These are phyloP conservation scores for Antheraea assamensis DNA, from an alignment of 2,888 invertebrate species.

Conservation along the genomic window DNA sequence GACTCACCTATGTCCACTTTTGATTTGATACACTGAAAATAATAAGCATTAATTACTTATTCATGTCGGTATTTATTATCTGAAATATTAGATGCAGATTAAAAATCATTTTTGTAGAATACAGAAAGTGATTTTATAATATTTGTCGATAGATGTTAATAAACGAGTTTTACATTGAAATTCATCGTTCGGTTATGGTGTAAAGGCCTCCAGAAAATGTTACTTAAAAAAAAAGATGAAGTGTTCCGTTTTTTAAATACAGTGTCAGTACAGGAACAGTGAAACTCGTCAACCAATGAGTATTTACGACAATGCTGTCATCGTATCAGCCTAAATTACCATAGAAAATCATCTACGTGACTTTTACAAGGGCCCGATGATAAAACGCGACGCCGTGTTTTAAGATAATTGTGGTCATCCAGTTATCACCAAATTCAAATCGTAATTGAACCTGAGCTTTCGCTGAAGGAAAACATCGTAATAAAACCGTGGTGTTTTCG, in stretches of 20 bases:
- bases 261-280: neutral
- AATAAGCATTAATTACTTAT: constrained; percentile 54
- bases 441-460: no score
- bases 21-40: constrained; percentile 79
- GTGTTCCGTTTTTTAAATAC: neutral
- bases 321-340: neutral
- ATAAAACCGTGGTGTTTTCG: no score
- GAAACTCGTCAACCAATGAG: neutral
- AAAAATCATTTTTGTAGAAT: neutral
- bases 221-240: no score
- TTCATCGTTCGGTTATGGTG: no score
- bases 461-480: no score
- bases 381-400: no score
- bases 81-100: neutral
- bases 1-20: constrained; percentile 75
- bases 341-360: neutral
- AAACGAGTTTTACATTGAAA: no score
- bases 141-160: no score
- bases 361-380: neutral
- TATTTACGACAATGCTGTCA: neutral
- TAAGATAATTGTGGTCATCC: neutral
- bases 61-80: neutral
- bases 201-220: no score
- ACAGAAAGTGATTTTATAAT: neutral
- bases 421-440: neutral